These are phyloP conservation scores for Lanius ludovicianus DNA, from an alignment of 2,113 vertebrate genomes.

Conservation along the genomic window DNA sequence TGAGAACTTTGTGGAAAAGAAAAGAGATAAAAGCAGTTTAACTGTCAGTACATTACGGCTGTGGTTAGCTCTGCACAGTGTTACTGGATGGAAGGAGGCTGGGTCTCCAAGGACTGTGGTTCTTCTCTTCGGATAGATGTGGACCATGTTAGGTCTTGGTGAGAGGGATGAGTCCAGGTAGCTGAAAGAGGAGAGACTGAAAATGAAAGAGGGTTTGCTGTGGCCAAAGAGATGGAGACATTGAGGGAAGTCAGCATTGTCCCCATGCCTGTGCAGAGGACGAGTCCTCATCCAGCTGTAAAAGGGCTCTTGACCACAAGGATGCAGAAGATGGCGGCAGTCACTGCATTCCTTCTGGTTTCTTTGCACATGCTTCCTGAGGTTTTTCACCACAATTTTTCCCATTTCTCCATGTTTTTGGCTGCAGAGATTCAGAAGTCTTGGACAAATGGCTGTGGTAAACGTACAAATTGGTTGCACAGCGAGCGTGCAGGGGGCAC, in stretches of 20 bases:
- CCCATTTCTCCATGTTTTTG: background rate
- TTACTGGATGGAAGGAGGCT: background rate
- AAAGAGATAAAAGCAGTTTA: slow-evolving; percentile 67
- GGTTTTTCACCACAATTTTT: background rate
- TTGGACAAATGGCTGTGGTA: slow-evolving; percentile 31
- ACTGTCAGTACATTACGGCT: slow-evolving; percentile 49
- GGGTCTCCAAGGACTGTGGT: background rate
- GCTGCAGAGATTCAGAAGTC: slow-evolving; percentile 14
- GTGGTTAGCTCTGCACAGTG: slow-evolving; percentile 45
- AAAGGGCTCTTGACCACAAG: background rate
- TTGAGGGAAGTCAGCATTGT: background rate
- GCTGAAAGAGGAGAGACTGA: background rate
- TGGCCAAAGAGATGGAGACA: background rate
- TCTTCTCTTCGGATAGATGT: background rate
- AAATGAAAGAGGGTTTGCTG: background rate
- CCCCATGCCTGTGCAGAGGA: background rate
- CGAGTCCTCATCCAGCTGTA: background rate
- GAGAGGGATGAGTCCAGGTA: background rate
- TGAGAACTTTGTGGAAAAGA: slow-evolving; percentile 54
- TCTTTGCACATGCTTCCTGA: background rate
- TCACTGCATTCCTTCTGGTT: background rate
- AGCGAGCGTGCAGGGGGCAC: background rate
- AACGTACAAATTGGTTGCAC: slow-evolving; percentile 14
- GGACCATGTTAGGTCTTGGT: accelerated
- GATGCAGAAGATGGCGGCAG: background rate